Base-by-base conservation (phyloP, 2,888 invertebrate genomes). In the Smittia sp. region DNA sequence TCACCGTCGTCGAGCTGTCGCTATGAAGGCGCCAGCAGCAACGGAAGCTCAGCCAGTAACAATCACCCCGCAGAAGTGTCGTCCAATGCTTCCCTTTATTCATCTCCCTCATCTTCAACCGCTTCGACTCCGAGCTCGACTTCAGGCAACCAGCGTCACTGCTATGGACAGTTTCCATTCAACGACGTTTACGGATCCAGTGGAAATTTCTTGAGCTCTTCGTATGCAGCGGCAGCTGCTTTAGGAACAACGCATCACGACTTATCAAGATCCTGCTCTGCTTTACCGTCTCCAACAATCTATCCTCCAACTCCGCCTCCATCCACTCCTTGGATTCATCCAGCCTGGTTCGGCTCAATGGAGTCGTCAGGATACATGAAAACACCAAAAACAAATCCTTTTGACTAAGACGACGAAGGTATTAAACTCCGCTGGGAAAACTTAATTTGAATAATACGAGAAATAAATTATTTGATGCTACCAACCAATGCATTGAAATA, bases 281-380 rank as follows among this genome's bases (percentile, higher is more conserved):
- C 82, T 0, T 77, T 82, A 76, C 82, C 83, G 54, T 83, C 82
- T 69, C 83, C 83, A n/a, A 83, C 83, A 1, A 83, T 83, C 24
- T 83, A 82, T 79, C 83, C 83, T 75, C 83, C 83, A 67, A 83
- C 83, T 63, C 83, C 83, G 74, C 83, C 83, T 70, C 83, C 83
- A 67, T 27, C 82, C 54, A 80, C 82, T 1, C 81, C 82, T 2
- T 83, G 83, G 83, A 80, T 82, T 74, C 82, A 82, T 80, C 82
- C 82, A 18, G 65, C 65, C 4, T 82, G 82, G 82, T 82, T 82
- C 77, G 78, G 65, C 22, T 63, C 73, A 32, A 22, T 63, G 25
- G 73, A 73, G 46, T 27, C 65, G 27, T 24, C 62, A 20, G 73
- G 73, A 4, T 72, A 72, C 38, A 72, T 72, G 72, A 72, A 72